Percentiles rank a stretch among this genome's conserved stretches.
These are phyloP conservation scores for Cetoscarus ocellatus DNA, from an alignment of 2,797 vertebrate genomes.

Conservation along the genomic window DNA sequence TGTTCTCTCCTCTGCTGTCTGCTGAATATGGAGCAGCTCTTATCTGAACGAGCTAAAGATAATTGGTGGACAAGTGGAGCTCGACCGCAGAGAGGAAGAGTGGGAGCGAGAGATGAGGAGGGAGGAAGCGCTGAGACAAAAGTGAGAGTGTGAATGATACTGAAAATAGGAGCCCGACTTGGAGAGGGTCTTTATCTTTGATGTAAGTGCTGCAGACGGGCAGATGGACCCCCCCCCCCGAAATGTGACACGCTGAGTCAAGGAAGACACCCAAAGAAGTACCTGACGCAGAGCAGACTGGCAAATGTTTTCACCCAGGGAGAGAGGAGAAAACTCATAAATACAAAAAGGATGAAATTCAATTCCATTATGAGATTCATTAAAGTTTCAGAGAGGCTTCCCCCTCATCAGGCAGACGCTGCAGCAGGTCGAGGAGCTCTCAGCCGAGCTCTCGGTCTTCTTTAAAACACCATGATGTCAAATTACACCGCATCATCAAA, in stretches of 20 bases:
- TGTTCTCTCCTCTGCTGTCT: slow-evolving; percentile 26
- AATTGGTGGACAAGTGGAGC: slow-evolving; percentile 74
- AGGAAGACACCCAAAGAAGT: background rate
- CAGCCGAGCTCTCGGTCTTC: background rate
- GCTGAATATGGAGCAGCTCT: slow-evolving; percentile 73
- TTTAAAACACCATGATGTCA: too few species aligned
- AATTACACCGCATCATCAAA: too few species aligned
- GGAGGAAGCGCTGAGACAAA: slow-evolving; percentile 6
- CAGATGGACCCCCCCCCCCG: background rate
- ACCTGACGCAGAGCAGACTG: background rate
- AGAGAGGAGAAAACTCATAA: background rate
- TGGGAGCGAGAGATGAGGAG: slow-evolving; percentile 16
- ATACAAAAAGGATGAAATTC: background rate
- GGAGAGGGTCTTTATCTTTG: slow-evolving; percentile 14
- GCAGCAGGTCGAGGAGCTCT: background rate
- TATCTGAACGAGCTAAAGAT: slow-evolving; percentile 67
- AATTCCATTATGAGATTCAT: slow-evolving; percentile 7
- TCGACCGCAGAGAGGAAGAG: slow-evolving; percentile 37
- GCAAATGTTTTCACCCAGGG: too few species aligned
- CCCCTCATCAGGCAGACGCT: background rate
- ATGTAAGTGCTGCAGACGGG: background rate
- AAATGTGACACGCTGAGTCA: slow-evolving; percentile 6
- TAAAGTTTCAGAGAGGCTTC: slow-evolving; percentile 1
- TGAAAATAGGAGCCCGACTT: slow-evolving; percentile 22
- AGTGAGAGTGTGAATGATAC: slow-evolving; percentile 18